Conservation (phyloP, 2,797 vertebrate genomes). For the Austrolebias charrua region DNA sequence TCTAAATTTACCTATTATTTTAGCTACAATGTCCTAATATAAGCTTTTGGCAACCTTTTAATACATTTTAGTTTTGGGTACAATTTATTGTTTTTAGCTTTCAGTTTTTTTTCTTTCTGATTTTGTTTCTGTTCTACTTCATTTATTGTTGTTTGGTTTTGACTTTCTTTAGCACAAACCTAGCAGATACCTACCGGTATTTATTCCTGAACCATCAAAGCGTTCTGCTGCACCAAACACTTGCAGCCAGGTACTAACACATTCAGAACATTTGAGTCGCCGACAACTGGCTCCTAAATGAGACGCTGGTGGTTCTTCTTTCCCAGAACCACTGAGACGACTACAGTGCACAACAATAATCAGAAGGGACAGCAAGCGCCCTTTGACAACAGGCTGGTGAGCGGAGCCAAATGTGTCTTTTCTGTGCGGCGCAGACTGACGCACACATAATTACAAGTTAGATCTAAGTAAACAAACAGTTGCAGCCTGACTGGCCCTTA, state of each 20-base stretch:
- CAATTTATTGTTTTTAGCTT: no score
- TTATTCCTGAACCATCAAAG: conserved; percentile 40
- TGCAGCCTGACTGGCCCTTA: conserved; percentile 69
- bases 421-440: conserved; percentile 67
- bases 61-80: no score
- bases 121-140: no score
- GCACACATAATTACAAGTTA: conserved; percentile 77
- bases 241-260: conserved; percentile 27
- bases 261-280: conserved; percentile 43
- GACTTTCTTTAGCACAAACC: conserved; percentile 19
- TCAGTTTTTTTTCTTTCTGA: no score
- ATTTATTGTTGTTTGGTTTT: neutral
- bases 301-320: conserved; percentile 40
- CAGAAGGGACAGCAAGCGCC: conserved; percentile 57
- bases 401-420: conserved; percentile 71
- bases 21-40: no score
- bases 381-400: conserved; percentile 66
- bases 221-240: conserved; percentile 21
- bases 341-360: conserved; percentile 61
- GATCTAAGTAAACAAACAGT: conserved; percentile 78
- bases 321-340: conserved; percentile 35
- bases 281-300: conserved; percentile 44
- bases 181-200: conserved; percentile 18
- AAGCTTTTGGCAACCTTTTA: no score
- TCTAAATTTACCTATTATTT: no score